Conservation (phyloP, 2,797 vertebrate species). For the Coregonus sp. region DNA sequence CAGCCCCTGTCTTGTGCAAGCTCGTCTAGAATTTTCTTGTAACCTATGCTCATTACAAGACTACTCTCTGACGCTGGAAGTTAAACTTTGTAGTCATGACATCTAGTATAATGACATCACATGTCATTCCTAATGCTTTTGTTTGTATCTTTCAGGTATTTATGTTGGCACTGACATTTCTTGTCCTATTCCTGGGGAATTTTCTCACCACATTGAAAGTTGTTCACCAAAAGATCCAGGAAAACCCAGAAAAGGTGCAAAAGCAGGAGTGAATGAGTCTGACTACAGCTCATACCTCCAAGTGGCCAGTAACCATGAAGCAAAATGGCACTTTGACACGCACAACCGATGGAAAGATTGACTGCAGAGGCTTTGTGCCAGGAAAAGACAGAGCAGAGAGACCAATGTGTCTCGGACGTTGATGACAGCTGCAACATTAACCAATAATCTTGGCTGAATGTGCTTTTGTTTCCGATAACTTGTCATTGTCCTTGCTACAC, state of each 20-base stretch:
- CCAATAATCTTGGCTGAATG: slow-evolving; percentile 33
- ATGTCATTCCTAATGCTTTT: not conserved
- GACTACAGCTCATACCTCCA: slow-evolving; percentile 7
- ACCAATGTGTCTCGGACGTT: slow-evolving; percentile 41
- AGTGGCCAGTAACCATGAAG: slow-evolving; percentile 49
- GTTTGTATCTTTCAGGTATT: slow-evolving; percentile 79
- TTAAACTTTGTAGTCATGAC: no score
- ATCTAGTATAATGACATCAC: not conserved
- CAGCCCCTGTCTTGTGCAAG: not conserved
- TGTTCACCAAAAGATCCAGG: slow-evolving; percentile 91
- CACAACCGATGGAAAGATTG: slow-evolving; percentile 44
- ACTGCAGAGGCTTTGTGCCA: slow-evolving; percentile 12
- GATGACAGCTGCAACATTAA: slow-evolving; percentile 32
- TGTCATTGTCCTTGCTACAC: slow-evolving; percentile 47
- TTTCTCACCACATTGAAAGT: slow-evolving; percentile 96
- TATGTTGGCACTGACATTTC: slow-evolving; percentile 91
- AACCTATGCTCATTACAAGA: no score
- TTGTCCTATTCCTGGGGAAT: slow-evolving; percentile 95
- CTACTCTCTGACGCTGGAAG: no score
- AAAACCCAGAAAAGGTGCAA: slow-evolving; percentile 79
- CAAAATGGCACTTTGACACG: slow-evolving; percentile 20
- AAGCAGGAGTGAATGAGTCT: slow-evolving; percentile 70
- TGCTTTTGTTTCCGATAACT: slow-evolving; percentile 39
- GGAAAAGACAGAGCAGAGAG: slow-evolving; percentile 21
- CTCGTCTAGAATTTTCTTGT: no score